Evolutionary conservation across 2,113 vertebrate genomes (phyloP).

Genomic region (Eolophus roseicapilla): DNA sequence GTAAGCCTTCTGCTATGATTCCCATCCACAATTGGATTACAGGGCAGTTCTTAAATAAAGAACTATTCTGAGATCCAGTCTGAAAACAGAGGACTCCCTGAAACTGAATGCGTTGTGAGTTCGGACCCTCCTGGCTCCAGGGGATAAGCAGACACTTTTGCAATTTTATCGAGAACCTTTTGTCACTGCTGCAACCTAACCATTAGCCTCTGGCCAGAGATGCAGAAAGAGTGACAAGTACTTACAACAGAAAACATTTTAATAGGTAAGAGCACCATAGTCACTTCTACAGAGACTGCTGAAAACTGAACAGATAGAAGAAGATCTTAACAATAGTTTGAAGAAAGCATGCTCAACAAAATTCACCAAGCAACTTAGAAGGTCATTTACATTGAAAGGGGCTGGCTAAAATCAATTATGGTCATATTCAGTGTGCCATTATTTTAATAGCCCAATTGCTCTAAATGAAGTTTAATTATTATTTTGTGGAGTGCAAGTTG

Average conservation of each 20-base stretch:
- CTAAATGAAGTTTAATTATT: not conserved
- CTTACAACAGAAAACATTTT: not conserved
- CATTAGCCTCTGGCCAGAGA: not conserved
- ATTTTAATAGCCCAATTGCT: not conserved
- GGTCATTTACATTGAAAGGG: not conserved
- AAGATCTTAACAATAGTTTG: not conserved
- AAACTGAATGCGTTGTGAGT: not conserved
- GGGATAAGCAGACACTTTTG: not conserved
- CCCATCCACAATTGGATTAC: not conserved
- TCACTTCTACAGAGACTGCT: not conserved
- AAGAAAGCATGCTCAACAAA: not conserved
- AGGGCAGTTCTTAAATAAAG: not conserved
- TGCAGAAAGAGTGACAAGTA: not conserved
- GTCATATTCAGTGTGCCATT: not conserved
- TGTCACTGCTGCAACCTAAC: not conserved
- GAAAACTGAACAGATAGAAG: not conserved
- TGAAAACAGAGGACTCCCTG: not conserved
- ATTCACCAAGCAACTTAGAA: not conserved
- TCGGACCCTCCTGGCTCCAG: not conserved
- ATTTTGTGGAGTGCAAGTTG: not conserved
- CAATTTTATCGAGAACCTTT: not conserved
- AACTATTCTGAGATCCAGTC: not conserved
- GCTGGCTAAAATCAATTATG: not conserved
- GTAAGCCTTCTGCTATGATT: not conserved
- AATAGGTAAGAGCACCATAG: not conserved